Conservation (phyloP, 2,113 vertebrate species). For the Brachypodius melanocephalos region DNA sequence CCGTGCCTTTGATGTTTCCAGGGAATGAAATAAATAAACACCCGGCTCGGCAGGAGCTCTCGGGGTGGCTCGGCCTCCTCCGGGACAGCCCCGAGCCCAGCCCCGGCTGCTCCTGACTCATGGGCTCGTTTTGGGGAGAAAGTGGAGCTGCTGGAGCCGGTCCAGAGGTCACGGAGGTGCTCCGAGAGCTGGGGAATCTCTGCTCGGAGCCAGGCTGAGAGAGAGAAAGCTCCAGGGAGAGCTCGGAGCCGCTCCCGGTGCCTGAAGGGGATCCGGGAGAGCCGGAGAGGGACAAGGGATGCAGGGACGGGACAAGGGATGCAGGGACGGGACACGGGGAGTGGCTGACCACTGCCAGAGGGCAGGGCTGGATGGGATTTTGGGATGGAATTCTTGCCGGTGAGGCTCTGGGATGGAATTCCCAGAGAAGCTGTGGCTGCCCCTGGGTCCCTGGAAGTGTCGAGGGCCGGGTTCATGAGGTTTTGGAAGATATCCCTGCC, state of each 20-base stretch:
- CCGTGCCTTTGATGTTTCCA: background rate
- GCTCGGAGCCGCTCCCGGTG: accelerated
- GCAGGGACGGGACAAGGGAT: background rate
- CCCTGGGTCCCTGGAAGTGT: background rate
- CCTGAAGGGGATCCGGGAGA: background rate
- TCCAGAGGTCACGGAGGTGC: background rate
- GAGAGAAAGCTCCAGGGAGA: background rate
- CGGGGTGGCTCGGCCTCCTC: background rate
- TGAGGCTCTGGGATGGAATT: background rate
- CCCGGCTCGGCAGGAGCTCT: background rate
- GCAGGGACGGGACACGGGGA: background rate
- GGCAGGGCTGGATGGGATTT: too few species aligned
- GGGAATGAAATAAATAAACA: background rate
- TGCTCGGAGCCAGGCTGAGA: background rate
- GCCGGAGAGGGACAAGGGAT: background rate
- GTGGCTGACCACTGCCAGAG: background rate
- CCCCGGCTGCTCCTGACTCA: background rate
- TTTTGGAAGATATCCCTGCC: background rate
- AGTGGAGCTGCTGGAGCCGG: background rate
- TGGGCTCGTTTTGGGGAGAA: background rate
- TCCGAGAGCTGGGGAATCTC: background rate
- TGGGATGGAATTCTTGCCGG: background rate
- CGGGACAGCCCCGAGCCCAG: background rate
- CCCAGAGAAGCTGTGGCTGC: background rate
- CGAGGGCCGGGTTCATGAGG: accelerated